These are phyloP conservation scores for Rhipidura dahli DNA, from an alignment of 2,113 vertebrate species.

Conservation along the genomic window DNA sequence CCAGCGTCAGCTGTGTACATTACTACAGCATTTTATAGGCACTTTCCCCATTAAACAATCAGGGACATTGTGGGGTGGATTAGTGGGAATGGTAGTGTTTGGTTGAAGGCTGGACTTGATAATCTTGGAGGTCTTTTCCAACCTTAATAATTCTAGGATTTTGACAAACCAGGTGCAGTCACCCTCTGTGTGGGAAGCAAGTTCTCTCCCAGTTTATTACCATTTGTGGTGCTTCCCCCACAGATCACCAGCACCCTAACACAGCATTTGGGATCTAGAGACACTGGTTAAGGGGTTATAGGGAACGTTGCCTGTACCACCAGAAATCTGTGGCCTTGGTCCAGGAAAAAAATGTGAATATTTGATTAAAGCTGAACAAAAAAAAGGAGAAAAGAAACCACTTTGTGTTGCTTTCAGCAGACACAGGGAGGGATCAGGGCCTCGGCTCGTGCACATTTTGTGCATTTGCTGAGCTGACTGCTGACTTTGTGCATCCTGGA, in stretches of 20 bases:
- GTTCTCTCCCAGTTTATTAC: not conserved
- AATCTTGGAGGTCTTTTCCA: not conserved
- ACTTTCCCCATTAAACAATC: not conserved
- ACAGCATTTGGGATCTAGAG: not conserved
- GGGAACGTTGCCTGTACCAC: not conserved
- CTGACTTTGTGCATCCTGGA: not conserved
- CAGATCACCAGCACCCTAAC: not conserved
- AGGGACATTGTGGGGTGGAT: not conserved
- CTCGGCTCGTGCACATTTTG: not conserved
- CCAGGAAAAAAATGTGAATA: not conserved
- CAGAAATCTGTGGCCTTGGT: not conserved
- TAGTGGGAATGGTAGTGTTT: too few relatives aligned
- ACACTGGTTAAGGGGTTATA: not conserved
- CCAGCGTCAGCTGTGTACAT: not conserved
- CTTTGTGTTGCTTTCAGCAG: not conserved
- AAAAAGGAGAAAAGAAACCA: accelerated
- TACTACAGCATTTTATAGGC: not conserved
- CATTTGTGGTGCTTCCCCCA: not conserved
- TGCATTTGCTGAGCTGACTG: not conserved
- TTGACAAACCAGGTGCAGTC: accelerated
- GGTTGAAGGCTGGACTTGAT: not conserved
- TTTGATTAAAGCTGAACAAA: not conserved
- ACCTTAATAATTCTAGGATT: not conserved
- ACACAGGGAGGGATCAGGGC: not conserved
- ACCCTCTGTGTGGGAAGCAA: not conserved